These are phyloP conservation scores for Talpa occidentalis DNA, from an alignment of 2,113 vertebrate genomes.

Conservation along the genomic window DNA sequence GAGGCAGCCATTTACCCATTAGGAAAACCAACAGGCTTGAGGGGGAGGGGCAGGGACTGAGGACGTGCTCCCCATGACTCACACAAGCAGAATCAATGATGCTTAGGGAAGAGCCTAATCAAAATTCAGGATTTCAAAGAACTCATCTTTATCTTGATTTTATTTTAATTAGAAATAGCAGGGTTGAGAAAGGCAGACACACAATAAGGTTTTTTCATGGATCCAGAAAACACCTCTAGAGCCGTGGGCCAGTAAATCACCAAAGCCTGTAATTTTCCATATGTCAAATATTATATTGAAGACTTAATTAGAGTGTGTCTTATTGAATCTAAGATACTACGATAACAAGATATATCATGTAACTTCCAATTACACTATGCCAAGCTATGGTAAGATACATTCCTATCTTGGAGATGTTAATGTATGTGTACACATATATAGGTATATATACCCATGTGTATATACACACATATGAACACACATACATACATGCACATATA, in stretches of 20 bases:
- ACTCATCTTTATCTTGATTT: background rate
- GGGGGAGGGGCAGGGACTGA: background rate
- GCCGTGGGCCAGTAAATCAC: background rate
- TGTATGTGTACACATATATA: no score
- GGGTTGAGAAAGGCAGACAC: background rate
- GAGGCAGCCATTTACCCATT: background rate
- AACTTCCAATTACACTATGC: background rate
- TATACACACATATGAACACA: no score
- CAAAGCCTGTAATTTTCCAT: background rate
- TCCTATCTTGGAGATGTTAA: background rate
- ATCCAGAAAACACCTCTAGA: background rate
- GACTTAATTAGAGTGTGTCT: background rate
- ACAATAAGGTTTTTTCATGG: background rate
- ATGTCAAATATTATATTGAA: background rate
- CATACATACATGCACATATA: background rate
- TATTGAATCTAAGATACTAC: background rate
- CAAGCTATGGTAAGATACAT: background rate
- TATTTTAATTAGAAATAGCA: constrained; percentile 1
- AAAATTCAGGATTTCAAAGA: constrained; percentile 25
- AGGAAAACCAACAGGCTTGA: background rate
- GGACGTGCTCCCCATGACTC: background rate
- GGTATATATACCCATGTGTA: no score
- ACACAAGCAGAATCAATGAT: background rate
- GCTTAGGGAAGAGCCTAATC: background rate
- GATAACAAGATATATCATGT: background rate